Conservation (phyloP, 2,888 invertebrate genomes). For the Bimastos eiseni region DNA sequence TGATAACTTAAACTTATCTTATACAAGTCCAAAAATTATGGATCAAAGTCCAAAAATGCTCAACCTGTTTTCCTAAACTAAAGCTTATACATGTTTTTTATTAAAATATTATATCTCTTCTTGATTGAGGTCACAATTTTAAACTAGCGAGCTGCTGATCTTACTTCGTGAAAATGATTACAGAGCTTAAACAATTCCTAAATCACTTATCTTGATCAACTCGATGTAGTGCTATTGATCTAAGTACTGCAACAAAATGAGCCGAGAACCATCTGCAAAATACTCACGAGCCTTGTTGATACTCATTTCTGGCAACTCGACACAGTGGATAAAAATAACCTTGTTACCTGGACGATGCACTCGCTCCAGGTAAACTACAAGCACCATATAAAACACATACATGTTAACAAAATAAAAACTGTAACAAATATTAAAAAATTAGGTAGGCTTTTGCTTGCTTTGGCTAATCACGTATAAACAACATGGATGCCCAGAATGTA, state of each 20-base stretch:
- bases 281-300: slow-evolving; percentile 45
- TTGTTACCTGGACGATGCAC: slow-evolving; percentile 46
- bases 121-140: not conserved
- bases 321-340: slow-evolving; percentile 46
- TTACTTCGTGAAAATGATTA: not conserved
- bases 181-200: not conserved
- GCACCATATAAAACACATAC: not conserved
- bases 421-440: no score
- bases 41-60: no score
- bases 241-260: not conserved
- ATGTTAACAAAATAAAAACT: not conserved
- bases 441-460: no score
- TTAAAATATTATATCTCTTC: no score
- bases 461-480: no score
- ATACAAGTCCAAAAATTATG: no score
- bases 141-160: not conserved
- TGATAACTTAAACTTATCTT: no score
- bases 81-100: not conserved
- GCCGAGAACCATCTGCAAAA: not conserved
- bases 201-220: not conserved
- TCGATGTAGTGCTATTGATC: not conserved
- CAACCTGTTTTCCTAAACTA: not conserved
- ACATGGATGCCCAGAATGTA: no score
- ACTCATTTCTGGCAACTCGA: slow-evolving; percentile 47
- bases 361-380: slow-evolving; percentile 45